These are phyloP conservation scores for Aquatica leii DNA, from an alignment of 2,888 invertebrate genomes.

Conservation along the genomic window DNA sequence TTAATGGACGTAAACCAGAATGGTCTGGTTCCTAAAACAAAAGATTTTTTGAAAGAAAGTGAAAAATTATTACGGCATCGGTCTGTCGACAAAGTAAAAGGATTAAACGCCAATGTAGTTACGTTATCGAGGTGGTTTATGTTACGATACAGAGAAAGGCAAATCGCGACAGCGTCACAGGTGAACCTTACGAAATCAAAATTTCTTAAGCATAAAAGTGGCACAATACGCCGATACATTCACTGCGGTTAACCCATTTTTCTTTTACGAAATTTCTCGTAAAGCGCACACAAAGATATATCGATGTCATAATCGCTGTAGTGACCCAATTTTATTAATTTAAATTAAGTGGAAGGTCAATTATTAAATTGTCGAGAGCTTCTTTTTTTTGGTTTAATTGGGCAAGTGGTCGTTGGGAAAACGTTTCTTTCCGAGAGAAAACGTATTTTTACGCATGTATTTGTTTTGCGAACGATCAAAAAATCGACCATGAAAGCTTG, in stretches of 20 bases:
- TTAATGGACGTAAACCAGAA: too few species aligned
- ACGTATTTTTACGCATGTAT: slow-evolving; percentile 8
- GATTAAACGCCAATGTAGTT: slow-evolving; percentile 25
- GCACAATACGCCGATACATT: slow-evolving; percentile 7
- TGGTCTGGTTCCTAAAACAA: too few species aligned
- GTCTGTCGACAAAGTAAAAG: slow-evolving; percentile 29
- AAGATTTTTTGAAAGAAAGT: slow-evolving; percentile 18
- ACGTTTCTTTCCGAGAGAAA: background rate
- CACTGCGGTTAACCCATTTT: slow-evolving; percentile 20
- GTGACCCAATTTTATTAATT: slow-evolving; percentile 12
- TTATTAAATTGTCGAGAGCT: background rate
- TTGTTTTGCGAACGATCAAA: slow-evolving; percentile 24
- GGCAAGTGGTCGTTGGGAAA: too few species aligned
- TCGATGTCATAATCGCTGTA: slow-evolving; percentile 1
- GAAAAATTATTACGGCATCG: slow-evolving; percentile 18
- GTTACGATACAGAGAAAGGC: slow-evolving; percentile 34
- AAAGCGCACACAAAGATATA: background rate
- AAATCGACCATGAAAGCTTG: slow-evolving; percentile 42
- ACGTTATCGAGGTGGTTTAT: slow-evolving; percentile 29
- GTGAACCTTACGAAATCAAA: slow-evolving; percentile 30
- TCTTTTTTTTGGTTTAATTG: too few species aligned
- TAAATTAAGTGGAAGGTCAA: slow-evolving; percentile 12
- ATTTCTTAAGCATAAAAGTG: slow-evolving; percentile 27
- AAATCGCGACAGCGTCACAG: slow-evolving; percentile 27
- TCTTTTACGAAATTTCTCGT: background rate